Percentiles rank a stretch among this genome's conserved stretches.
Conservation (phyloP, 2,797 vertebrate species). For the Sternotherus odoratus region DNA sequence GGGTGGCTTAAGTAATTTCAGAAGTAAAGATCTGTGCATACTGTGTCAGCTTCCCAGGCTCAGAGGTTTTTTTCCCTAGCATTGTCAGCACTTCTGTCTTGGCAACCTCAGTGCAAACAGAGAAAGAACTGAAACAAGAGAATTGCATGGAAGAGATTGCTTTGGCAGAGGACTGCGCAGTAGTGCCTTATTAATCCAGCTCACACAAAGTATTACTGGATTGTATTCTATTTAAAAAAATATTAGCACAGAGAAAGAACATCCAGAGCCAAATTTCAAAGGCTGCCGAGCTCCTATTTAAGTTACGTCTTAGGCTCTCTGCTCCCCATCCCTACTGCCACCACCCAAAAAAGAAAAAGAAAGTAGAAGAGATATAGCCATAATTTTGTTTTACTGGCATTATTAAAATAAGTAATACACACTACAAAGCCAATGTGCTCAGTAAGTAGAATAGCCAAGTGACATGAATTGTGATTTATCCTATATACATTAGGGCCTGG, state of each 20-base stretch:
- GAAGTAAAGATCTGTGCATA: background rate
- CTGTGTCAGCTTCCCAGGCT: background rate
- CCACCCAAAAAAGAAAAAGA: background rate
- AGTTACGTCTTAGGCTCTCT: background rate
- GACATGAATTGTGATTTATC: slow-evolving; percentile 16
- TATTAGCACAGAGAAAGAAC: slow-evolving; percentile 12
- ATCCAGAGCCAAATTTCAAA: background rate
- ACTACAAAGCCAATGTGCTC: background rate
- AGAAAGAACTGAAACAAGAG: slow-evolving; percentile 49
- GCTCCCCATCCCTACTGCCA: background rate
- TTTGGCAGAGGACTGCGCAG: slow-evolving; percentile 32
- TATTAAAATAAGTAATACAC: background rate
- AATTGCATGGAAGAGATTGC: slow-evolving; percentile 35
- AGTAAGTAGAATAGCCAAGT: slow-evolving; percentile 24
- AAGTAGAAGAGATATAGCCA: background rate
- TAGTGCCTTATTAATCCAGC: slow-evolving; percentile 20
- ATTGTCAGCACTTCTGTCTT: slow-evolving; percentile 31
- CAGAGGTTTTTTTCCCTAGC: background rate
- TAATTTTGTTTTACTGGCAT: background rate
- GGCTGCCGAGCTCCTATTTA: background rate
- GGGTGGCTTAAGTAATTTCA: background rate
- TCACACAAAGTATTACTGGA: slow-evolving; percentile 1
- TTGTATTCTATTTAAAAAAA: slow-evolving; percentile 40
- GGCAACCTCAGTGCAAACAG: slow-evolving; percentile 39
- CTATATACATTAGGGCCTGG: background rate